Conservation (phyloP, 2,888 invertebrate genomes). For the Callyntrura sp. region DNA sequence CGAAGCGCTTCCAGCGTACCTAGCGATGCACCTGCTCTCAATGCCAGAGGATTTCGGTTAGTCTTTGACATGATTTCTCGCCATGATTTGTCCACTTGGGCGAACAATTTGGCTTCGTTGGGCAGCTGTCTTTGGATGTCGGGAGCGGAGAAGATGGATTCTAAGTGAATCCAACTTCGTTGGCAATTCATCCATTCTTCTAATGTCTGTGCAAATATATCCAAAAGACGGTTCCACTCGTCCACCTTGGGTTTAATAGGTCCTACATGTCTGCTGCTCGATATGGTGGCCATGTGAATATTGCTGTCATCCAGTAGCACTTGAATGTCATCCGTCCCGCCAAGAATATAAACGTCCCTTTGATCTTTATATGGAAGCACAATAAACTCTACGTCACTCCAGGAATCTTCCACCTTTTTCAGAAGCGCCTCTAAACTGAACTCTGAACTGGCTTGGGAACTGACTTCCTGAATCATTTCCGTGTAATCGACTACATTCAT, state of each 20-base stretch:
- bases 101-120: constrained; percentile 94
- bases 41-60: constrained; percentile 92
- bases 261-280: constrained; percentile 94
- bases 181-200: constrained; percentile 96
- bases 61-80: constrained; percentile 94
- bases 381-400: constrained; percentile 86
- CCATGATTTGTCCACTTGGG: constrained; percentile 94
- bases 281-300: constrained; percentile 94
- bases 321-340: constrained; percentile 92
- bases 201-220: constrained; percentile 94
- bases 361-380: constrained; percentile 92
- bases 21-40: constrained; percentile 92
- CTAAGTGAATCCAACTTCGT: constrained; percentile 97
- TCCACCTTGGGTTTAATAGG: constrained; percentile 93
- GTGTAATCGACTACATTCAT: constrained; percentile 91
- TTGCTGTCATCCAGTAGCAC: constrained; percentile 93
- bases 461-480: constrained; percentile 92
- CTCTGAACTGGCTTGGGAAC: constrained; percentile 95
- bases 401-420: constrained; percentile 88
- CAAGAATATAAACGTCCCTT: constrained; percentile 93
- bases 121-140: constrained; percentile 97
- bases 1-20: constrained; percentile 90
- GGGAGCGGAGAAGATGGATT: constrained; percentile 97
- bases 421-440: constrained; percentile 92
- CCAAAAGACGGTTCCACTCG: constrained; percentile 92